Evolutionary conservation across 2,113 vertebrate genomes (phyloP).

Genomic region (Trematocara zebra): DNA sequence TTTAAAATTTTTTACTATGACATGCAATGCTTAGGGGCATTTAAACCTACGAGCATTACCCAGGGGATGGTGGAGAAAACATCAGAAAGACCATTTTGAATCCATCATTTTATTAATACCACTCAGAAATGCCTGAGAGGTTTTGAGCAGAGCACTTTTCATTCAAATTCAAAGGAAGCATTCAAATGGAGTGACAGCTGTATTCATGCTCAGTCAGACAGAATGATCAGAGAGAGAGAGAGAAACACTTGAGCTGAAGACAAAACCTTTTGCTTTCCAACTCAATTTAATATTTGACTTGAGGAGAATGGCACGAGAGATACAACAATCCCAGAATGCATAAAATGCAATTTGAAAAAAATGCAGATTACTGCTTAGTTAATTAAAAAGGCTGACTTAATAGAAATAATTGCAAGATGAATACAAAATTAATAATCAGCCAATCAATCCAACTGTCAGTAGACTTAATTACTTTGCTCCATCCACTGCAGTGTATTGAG

Average conservation of each 20-base stretch:
- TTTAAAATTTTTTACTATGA: background rate
- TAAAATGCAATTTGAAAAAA: background rate
- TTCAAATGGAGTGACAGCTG: background rate
- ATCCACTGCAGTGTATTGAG: background rate
- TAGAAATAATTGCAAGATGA: background rate
- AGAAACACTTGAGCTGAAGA: background rate
- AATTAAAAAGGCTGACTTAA: background rate
- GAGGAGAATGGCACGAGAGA: background rate
- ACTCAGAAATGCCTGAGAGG: background rate
- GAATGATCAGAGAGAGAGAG: background rate
- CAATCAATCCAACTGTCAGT: background rate
- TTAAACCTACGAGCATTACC: background rate
- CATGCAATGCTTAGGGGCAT: background rate
- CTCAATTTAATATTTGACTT: background rate
- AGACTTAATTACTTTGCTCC: background rate
- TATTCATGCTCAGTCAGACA: background rate
- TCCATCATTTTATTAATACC: background rate
- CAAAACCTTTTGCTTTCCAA: background rate
- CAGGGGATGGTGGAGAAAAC: background rate
- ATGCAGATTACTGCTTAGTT: background rate
- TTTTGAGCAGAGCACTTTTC: background rate
- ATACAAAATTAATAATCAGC: background rate
- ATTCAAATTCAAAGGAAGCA: slow-evolving; percentile 1
- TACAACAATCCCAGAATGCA: background rate
- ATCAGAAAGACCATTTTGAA: slow-evolving; percentile 15